Conservation (phyloP, 2,113 vertebrate species). For the Typhlomys cinereus region DNA sequence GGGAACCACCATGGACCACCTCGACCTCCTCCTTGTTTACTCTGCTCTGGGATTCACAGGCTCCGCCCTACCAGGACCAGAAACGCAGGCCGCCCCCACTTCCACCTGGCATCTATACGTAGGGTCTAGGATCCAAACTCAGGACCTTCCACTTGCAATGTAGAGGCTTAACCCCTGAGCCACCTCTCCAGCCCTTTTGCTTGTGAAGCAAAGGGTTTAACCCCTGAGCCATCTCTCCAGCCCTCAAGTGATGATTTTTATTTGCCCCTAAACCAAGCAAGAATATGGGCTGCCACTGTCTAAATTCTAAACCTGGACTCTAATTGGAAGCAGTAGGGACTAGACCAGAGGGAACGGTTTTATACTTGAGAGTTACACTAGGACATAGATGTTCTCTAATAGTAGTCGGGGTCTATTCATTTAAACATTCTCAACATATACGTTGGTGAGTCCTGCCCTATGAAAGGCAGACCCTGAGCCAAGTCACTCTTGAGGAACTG, state of each 20-base stretch:
- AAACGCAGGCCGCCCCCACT: too few relatives aligned
- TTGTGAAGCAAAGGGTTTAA: too few relatives aligned
- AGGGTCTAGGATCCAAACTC: too few relatives aligned
- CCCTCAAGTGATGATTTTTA: conserved; percentile 22
- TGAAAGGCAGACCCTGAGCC: background rate
- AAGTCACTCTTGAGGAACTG: background rate
- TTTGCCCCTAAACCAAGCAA: conserved; percentile 36
- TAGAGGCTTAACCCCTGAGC: too few relatives aligned
- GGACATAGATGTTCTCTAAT: background rate
- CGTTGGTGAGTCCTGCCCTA: background rate
- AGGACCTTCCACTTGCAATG: too few relatives aligned
- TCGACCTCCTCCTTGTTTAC: too few relatives aligned
- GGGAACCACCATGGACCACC: too few relatives aligned
- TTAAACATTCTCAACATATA: background rate
- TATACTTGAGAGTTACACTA: background rate
- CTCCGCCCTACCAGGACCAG: too few relatives aligned
- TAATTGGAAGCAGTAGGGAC: background rate
- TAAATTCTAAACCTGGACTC: conserved; percentile 23
- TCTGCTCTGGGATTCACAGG: too few relatives aligned
- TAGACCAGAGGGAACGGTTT: background rate
- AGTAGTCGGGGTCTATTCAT: background rate
- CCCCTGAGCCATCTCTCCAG: too few relatives aligned
- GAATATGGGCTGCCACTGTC: background rate
- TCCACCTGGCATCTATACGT: too few relatives aligned
- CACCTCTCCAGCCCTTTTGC: too few relatives aligned